These are phyloP conservation scores for Machimus atricapillus DNA, from an alignment of 2,888 invertebrate species.

Conservation along the genomic window DNA sequence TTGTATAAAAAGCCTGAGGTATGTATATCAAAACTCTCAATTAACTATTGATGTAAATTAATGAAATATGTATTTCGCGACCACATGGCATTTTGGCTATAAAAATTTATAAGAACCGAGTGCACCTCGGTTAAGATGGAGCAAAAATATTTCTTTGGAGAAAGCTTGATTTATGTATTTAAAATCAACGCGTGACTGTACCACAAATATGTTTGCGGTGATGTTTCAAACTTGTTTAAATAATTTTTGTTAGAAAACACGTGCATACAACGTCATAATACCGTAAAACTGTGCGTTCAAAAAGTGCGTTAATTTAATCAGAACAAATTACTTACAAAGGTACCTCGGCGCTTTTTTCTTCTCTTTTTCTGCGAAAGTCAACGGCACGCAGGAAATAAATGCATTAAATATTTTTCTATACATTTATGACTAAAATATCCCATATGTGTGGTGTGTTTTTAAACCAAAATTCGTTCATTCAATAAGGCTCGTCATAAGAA, in stretches of 20 bases:
- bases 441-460: background rate
- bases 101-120: no score
- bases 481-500: background rate
- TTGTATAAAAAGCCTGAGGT: background rate
- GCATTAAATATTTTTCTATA: background rate
- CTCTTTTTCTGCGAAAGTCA: background rate
- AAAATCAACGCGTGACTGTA: no score
- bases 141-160: no score
- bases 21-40: background rate
- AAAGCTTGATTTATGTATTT: no score
- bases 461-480: background rate
- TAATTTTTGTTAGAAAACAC: background rate
- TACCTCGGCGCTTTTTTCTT: background rate
- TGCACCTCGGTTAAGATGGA: no score
- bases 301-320: background rate
- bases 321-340: background rate
- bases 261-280: background rate
- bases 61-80: background rate
- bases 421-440: background rate
- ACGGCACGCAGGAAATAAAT: background rate
- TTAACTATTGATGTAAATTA: background rate
- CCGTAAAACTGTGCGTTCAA: background rate
- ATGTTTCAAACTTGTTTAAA: no score
- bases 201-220: no score
- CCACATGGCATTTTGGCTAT: no score